A percentile compares a stretch with the other conserved stretches of the same genome.
Evolutionary conservation across 1,140 invertebrate genomes (phyloP).

Genomic region (Galleria mellonella): DNA sequence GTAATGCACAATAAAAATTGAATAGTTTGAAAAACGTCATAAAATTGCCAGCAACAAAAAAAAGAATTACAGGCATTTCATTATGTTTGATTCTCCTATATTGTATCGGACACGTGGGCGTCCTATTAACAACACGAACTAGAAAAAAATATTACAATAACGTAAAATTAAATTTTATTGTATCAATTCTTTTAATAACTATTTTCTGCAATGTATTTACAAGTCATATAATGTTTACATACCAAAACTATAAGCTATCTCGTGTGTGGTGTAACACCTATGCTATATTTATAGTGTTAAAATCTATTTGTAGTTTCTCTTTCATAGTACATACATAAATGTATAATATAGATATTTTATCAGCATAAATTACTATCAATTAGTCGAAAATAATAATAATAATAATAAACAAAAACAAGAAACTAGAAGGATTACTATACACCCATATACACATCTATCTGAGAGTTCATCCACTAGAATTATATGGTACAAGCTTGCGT

Average conservation of each 20-base stretch:
- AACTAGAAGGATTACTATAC: conserved; percentile 66
- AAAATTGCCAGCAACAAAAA: conserved; percentile 50
- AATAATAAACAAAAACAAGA: conserved; percentile 49
- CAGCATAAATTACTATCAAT: conserved; percentile 72
- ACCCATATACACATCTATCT: conserved; percentile 69
- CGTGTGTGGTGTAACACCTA: conserved; percentile 61
- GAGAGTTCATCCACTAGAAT: conserved; percentile 54
- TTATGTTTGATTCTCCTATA: conserved; percentile 17
- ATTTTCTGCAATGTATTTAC: conserved; percentile 68
- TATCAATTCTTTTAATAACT: conserved; percentile 68
- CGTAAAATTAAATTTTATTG: conserved; percentile 68
- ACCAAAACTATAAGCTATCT: conserved; percentile 69
- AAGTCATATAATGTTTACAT: conserved; percentile 67
- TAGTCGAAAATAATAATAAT: conserved; percentile 44
- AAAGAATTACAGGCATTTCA: conserved; percentile 33
- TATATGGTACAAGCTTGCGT: conserved; percentile 64
- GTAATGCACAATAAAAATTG: conserved; percentile 68
- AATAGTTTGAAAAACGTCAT: conserved; percentile 35
- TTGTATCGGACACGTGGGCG: neutral
- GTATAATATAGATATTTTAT: conserved; percentile 64
- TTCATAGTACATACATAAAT: conserved; percentile 51
- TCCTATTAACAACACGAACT: conserved; percentile 44
- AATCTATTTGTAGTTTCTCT: conserved; percentile 68
- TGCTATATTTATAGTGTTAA: conserved; percentile 68
- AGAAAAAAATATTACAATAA: conserved; percentile 69